Evolutionary conservation across 2,113 vertebrate genomes (phyloP).

Genomic region (Cercocebus atys): DNA sequence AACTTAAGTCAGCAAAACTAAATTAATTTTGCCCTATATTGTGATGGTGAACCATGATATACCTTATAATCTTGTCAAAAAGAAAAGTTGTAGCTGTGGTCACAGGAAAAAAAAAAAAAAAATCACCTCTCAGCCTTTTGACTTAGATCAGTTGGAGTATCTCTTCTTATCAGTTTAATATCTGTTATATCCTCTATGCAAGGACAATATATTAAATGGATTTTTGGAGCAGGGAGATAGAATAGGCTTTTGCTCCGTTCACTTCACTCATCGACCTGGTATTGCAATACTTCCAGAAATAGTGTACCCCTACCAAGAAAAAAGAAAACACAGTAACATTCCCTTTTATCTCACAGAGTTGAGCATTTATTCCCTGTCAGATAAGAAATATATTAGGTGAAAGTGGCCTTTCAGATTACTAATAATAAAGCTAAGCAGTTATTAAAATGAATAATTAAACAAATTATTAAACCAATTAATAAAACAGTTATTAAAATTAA

Average conservation of each 20-base stretch:
- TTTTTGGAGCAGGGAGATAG: background rate
- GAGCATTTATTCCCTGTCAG: background rate
- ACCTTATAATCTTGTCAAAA: background rate
- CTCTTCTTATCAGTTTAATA: background rate
- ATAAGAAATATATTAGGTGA: background rate
- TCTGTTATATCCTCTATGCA: background rate
- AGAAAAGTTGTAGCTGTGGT: background rate
- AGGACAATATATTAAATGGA: background rate
- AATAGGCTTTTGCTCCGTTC: background rate
- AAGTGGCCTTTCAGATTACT: background rate
- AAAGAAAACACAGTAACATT: background rate
- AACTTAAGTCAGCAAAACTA: background rate
- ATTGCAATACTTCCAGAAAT: background rate
- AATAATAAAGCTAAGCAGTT: background rate
- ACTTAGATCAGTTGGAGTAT: background rate
- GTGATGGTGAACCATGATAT: background rate
- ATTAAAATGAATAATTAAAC: background rate
- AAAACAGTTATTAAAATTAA: background rate
- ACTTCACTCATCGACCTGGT: background rate
- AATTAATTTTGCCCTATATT: background rate
- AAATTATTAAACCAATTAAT: background rate
- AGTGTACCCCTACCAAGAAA: background rate
- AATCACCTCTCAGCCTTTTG: background rate
- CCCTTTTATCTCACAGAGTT: background rate
- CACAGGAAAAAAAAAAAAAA: background rate